Evolutionary conservation across 2,113 vertebrate species (phyloP), one percentile per base, ranked within the genome.

Genomic region (Argyrosomus japonicus): DNA sequence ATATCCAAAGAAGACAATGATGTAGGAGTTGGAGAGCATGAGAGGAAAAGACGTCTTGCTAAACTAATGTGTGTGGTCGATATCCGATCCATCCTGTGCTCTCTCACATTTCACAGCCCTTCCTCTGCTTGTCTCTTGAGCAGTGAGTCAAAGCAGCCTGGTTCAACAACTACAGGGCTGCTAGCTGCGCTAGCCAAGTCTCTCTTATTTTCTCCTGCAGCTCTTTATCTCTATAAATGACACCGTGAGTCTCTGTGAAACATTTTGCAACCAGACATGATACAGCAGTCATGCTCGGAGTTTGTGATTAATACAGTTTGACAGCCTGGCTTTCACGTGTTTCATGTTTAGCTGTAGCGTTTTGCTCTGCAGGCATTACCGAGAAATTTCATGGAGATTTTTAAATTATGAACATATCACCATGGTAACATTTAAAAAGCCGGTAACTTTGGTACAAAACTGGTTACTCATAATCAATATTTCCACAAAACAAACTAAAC

Each of bases 1-100:
- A 76, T 10, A 32, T 81, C 83, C 77, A 75, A 36, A 67, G 60
- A 50, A 54, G 79, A 87, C 74, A 75, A 78, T 47, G 75, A 83
- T 83, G 77, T 19, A 27, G 71, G 78, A 82, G 79, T 48, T 53
- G 53, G 76, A 84, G 79, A 91, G 85, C 68, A 69, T 8, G 79
- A 89, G 88, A 88, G 54, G 82, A 85, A 69, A 89, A 68, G 47
- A 72, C 67, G 56, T 57, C 74, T 73, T 63, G 76, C 65, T 89
- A 80, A 83, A 81, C 73, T 88, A 67, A 87, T 86, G 80, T 69
- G 77, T 84, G 86, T 62, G 87, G 84, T 87, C 27, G 84, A 88
- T 53, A 90, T 79, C 57, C 63, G 88, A 93, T 79, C 89, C 51
- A 13, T 48, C n/a, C 36, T 4, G 54, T 25, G 32, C 69, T 86